A percentile compares a stretch with the other conserved stretches of the same genome.
Evolutionary conservation across 2,113 vertebrate genomes (phyloP).

Genomic region (Ochotona princeps): DNA sequence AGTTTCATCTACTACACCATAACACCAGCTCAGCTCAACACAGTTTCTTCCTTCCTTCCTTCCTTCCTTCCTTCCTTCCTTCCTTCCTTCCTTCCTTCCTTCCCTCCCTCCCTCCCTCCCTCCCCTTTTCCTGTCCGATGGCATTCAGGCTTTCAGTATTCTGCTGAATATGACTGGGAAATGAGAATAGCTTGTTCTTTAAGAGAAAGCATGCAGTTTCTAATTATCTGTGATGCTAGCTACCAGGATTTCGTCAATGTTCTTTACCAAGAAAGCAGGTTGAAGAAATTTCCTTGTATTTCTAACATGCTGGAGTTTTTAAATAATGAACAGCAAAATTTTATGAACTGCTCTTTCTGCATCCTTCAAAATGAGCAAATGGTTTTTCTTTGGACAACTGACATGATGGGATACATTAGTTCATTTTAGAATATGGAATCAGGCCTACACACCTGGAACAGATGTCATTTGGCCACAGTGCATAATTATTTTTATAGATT

Average conservation of each 20-base stretch:
- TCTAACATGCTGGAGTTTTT: not conserved
- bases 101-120: too few species aligned
- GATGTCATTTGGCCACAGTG: not conserved
- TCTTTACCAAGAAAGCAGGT: slow-evolving; percentile 7
- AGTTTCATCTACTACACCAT: too few species aligned
- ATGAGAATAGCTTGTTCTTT: not conserved
- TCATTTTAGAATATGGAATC: not conserved
- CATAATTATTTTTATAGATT: not conserved
- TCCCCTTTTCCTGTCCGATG: not conserved
- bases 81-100: not conserved
- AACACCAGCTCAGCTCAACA: too few species aligned
- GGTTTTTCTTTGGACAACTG: not conserved
- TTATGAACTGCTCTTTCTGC: not conserved
- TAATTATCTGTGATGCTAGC: not conserved
- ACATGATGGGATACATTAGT: not conserved
- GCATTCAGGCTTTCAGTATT: not conserved
- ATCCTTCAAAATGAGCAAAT: not conserved
- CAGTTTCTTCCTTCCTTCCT: too few species aligned
- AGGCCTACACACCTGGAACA: not conserved
- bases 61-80: too few species aligned
- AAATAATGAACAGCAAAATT: not conserved
- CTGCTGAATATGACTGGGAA: not conserved
- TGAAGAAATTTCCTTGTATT: not conserved
- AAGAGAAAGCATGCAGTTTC: not conserved
- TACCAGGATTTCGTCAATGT: not conserved